Percentiles rank a stretch among this genome's conserved stretches.
Evolutionary conservation across 2,797 vertebrate species (phyloP).

Genomic region (Erethizon dorsatum): DNA sequence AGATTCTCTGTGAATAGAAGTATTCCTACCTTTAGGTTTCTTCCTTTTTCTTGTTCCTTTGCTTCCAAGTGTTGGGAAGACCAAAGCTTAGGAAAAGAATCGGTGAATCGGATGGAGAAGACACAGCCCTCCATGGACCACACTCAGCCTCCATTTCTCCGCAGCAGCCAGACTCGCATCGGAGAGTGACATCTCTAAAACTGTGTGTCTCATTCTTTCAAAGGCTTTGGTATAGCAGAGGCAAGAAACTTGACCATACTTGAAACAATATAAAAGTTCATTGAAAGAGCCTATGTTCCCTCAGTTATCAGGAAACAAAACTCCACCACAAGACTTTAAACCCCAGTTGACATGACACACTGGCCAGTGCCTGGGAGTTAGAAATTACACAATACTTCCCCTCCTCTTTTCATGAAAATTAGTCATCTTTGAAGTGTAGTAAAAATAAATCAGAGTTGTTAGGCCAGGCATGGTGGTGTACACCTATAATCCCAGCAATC

Average conservation of each 20-base stretch:
- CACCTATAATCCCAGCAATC: background rate
- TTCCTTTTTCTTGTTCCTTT: background rate
- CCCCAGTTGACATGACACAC: background rate
- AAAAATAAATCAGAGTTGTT: background rate
- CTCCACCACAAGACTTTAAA: background rate
- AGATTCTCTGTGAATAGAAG: background rate
- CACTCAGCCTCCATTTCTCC: background rate
- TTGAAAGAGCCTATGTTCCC: background rate
- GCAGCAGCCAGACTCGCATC: background rate
- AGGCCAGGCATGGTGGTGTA: background rate
- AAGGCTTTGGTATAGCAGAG: background rate
- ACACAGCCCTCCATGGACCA: background rate
- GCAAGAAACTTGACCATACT: background rate
- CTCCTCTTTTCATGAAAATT: conserved; percentile 44
- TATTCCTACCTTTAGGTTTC: background rate
- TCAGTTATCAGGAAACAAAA: conserved; percentile 59
- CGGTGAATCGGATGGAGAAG: background rate
- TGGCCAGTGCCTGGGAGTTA: background rate
- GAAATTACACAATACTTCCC: conserved; percentile 8
- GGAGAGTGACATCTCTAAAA: background rate
- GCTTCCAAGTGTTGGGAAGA: background rate
- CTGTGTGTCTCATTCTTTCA: background rate
- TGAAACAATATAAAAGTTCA: conserved; percentile 14
- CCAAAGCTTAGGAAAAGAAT: background rate
- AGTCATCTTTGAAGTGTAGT: background rate